Conservation (phyloP, 2,113 vertebrate species). For the Platanista minor region DNA sequence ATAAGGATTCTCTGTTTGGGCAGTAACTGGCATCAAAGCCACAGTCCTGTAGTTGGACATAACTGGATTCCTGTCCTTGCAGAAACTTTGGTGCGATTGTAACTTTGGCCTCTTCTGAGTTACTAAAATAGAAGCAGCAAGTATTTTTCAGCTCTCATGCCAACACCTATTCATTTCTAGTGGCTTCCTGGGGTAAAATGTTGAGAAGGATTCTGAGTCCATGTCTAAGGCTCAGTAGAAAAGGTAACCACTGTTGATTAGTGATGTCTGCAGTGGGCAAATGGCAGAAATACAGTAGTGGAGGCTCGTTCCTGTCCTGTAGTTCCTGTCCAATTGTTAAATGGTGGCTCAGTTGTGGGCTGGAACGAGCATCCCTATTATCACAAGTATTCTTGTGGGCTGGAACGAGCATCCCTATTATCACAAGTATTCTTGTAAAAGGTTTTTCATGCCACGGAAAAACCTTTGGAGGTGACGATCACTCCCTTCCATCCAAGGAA, state of each 20-base stretch:
- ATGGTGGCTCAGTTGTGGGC: fast-evolving
- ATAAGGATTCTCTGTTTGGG: neutral
- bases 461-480: neutral
- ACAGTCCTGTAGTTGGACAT: too few relatives aligned
- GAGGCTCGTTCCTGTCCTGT: neutral
- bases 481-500: neutral
- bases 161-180: neutral
- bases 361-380: fast-evolving
- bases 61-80: neutral
- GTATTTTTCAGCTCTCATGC: neutral
- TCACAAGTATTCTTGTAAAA: neutral
- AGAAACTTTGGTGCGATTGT: neutral
- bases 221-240: neutral
- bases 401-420: fast-evolving
- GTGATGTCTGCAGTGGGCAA: neutral
- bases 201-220: neutral
- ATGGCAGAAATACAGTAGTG: fast-evolving
- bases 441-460: neutral
- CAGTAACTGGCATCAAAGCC: neutral
- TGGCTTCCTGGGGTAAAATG: neutral
- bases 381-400: neutral
- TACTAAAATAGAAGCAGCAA: neutral
- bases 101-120: neutral
- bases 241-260: neutral
- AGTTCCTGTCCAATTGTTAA: fast-evolving